Conservation (phyloP, 1,140 invertebrate species). For the Anoplolepis gracilipes region DNA sequence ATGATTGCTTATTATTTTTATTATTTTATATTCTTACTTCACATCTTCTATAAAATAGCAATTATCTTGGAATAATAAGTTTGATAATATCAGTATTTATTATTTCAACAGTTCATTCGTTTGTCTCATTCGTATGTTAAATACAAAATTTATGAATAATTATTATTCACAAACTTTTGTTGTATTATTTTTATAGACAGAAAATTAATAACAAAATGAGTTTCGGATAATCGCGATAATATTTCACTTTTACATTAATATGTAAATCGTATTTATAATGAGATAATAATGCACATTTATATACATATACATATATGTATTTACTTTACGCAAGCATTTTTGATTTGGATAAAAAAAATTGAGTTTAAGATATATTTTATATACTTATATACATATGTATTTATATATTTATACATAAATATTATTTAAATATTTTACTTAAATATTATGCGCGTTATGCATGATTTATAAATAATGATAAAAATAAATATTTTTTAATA, state of each 20-base stretch:
- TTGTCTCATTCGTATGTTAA: background rate
- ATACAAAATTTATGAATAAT: background rate
- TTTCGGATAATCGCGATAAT: background rate
- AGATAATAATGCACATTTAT: background rate
- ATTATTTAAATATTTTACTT: slow-evolving; percentile 16
- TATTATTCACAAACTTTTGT: background rate
- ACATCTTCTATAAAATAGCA: background rate
- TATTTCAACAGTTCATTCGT: background rate
- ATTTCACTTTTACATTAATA: background rate
- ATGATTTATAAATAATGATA: too few species aligned
- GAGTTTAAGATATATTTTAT: background rate
- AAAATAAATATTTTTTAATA: too few species aligned
- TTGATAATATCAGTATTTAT: background rate
- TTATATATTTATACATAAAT: background rate
- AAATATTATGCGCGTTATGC: background rate
- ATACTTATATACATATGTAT: background rate
- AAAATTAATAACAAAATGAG: background rate
- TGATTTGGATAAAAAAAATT: background rate
- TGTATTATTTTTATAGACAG: slow-evolving; percentile 18
- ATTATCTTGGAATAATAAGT: background rate
- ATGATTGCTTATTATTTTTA: background rate
- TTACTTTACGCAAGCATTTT: too few species aligned
- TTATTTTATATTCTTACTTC: background rate
- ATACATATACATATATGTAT: too few species aligned
- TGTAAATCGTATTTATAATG: background rate